Base-by-base conservation (phyloP, 2,888 invertebrate genomes). In the Piscicola geometra region DNA sequence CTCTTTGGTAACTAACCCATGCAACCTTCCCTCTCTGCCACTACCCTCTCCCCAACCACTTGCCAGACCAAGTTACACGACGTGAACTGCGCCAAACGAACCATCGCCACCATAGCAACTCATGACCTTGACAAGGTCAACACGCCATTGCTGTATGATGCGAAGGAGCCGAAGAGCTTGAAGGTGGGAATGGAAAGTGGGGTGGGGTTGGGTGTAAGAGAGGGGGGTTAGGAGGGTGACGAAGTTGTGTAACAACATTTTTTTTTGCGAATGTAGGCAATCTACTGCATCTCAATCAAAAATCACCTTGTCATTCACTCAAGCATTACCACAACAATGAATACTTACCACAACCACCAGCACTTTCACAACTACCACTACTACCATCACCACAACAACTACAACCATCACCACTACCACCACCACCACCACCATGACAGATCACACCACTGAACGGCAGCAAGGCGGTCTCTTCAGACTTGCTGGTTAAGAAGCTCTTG, bases 91-190 rank as follows among this genome's bases (percentile, higher is more conserved):
- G 90, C 91, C 75, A 92, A 92, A 82, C 87, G 93, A 80, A 91
- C 90, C 81, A 86, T 88, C 0, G 91, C 92, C 0, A 92, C 93
- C 0, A 91, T 93, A 77, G 93, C 93, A 1, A 93, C 93, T 0
- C 93, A 93, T 84, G 93, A 93, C 83, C 85, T 91, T 78, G 87
- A 86, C 60, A 89, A 90, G 81, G 86, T 93, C 77, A 85, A 88
- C 50, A 79, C 81, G 83, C 89, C 86, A 86, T 88, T 90, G 78
- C 80, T 82, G 41, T 93, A 92, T 86, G 90, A 91, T 76, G 91
- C 92, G 0, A 87, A 88, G 80, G 82, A 87, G 0, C 92, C 92
- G 0, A 85, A 87, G 1, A 86, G 88, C n/a, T 86, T 93, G 0
- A 86, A 87, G 81, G 89, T 93, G 3, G n/a, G n/a, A 15, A n/a